These are phyloP conservation scores for cat (Felis catus) DNA, from an alignment of 2,113 vertebrate genomes.

Conservation along the genomic window F.catus_Fca126_mat1.0 CM031421.1:28436501-28437000, in stretches of 20 bases:
- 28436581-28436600: conserved; percentile 79
- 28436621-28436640: conserved; percentile 86
- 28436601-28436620: conserved; percentile 84
- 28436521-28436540: conserved; percentile 64
- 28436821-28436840: conserved; percentile 59
- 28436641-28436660: conserved; percentile 82
- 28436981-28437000: conserved; percentile 1
- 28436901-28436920: conserved; percentile 48
- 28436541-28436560: conserved; percentile 69
- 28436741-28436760: background rate
- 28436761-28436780: background rate
- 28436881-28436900: conserved; percentile 53
- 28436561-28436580: conserved; percentile 78
- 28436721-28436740: background rate
- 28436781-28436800: background rate
- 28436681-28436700: background rate
- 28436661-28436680: conserved; percentile 25
- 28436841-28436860: conserved; percentile 22
- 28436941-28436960: conserved; percentile 18
- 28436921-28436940: conserved; percentile 60
- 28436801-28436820: conserved; percentile 22
- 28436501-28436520: conserved; percentile 57
- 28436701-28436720: background rate
- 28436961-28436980: background rate
- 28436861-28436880: conserved; percentile 62